Percentiles rank a stretch among this genome's conserved stretches.
phyloP scores from a whole-genome alignment of 2,113 vertebrate genomes.

The Etheostoma spectabile region DNA sequence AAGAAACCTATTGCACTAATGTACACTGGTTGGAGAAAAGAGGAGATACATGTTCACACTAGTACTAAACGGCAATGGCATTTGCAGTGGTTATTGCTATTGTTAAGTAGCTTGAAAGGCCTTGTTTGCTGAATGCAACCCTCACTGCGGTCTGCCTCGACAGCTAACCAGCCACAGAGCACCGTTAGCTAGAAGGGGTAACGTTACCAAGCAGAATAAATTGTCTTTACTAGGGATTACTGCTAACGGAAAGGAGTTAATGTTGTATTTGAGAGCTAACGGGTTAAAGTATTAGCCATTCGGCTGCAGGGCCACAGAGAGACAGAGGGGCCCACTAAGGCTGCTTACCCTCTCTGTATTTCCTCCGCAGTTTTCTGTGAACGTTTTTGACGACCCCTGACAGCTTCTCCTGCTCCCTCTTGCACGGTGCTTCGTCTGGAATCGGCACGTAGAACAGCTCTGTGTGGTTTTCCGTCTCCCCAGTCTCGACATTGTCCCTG shows the following conservation, averaged over 20 bases:
- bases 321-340: constrained; percentile 38
- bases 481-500: constrained; percentile 72
- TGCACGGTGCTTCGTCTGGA: constrained; percentile 57
- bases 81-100: not conserved
- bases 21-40: not conserved
- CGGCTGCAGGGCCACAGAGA: constrained; percentile 37
- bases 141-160: not conserved
- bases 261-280: not conserved
- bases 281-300: constrained; percentile 8
- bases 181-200: not conserved
- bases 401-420: constrained; percentile 93
- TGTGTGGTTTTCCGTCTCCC: constrained; percentile 66
- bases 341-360: constrained; percentile 94
- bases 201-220: too few relatives aligned
- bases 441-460: constrained; percentile 66
- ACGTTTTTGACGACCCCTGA: constrained; percentile 96
- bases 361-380: constrained; percentile 94
- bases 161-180: not conserved
- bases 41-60: not conserved
- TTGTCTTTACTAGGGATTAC: not conserved
- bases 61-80: not conserved
- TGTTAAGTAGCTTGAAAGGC: constrained; percentile 58
- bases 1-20: constrained; percentile 9
- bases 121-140: constrained; percentile 26
- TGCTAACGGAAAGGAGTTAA: not conserved